phyloP scores from a whole-genome alignment of 2,113 vertebrate genomes.

The Thalassarche chlororhynchos region DNA sequence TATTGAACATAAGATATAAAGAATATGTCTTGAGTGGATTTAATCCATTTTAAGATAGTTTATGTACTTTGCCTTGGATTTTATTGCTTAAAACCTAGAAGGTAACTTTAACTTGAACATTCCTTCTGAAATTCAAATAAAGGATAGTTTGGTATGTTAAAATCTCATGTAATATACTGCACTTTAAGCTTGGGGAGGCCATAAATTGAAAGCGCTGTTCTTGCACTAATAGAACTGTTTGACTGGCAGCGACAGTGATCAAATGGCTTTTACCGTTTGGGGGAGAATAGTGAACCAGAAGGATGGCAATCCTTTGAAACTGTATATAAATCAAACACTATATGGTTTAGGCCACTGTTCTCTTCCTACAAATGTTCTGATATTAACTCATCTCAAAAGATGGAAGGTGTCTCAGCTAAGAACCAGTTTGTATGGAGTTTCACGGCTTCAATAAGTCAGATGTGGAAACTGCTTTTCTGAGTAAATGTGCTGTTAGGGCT shows the following conservation, averaged over 20 bases:
- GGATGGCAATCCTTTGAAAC: background rate
- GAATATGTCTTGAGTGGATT: constrained; percentile 4
- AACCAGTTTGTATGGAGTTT: background rate
- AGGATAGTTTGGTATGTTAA: background rate
- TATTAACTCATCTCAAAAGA: background rate
- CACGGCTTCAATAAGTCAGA: background rate
- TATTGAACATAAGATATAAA: background rate
- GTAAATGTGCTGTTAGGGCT: background rate
- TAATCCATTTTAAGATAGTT: constrained; percentile 17
- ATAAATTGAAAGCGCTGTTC: background rate
- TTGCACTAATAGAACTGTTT: constrained; percentile 10
- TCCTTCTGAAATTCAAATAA: constrained; percentile 52
- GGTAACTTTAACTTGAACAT: constrained; percentile 48
- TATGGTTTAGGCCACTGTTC: background rate
- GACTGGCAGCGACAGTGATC: background rate
- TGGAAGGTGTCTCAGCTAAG: background rate
- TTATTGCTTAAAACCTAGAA: constrained; percentile 21
- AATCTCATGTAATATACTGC: constrained; percentile 21
- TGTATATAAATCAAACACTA: background rate
- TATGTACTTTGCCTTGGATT: constrained; percentile 45
- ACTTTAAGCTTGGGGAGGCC: constrained; percentile 44
- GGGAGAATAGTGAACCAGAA: background rate
- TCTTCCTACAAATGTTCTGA: background rate
- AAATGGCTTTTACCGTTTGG: background rate
- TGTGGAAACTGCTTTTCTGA: background rate